Percentiles rank a stretch among this genome's conserved stretches.
Conservation (phyloP, 2,888 invertebrate genomes). For the Endotricha flammealis region DNA sequence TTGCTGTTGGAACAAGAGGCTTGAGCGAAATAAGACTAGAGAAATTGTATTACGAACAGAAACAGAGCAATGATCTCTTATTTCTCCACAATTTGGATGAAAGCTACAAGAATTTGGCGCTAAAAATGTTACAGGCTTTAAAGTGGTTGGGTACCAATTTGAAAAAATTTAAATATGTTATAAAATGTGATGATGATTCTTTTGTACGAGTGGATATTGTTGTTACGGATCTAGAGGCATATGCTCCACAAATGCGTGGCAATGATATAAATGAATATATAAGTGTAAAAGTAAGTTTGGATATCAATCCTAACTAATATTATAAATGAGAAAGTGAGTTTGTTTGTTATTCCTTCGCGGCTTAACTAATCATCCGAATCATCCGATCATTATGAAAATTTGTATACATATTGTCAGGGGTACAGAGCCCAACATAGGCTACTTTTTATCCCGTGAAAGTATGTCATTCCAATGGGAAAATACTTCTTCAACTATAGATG, state of each 20-base stretch:
- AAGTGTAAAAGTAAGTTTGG: conserved; percentile 49
- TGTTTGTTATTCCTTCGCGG: too few species aligned
- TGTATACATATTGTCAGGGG: too few species aligned
- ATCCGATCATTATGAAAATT: too few species aligned
- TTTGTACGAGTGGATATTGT: conserved; percentile 89
- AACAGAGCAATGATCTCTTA: conserved; percentile 84
- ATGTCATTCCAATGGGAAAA: too few species aligned
- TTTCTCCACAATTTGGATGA: conserved; percentile 86
- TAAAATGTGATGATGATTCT: conserved; percentile 98
- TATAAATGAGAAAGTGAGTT: too few species aligned
- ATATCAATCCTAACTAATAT: too few species aligned
- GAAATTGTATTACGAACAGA: conserved; percentile 75
- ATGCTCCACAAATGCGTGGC: conserved; percentile 66
- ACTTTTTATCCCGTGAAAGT: too few species aligned
- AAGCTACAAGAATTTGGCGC: conserved; percentile 86
- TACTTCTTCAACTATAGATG: too few species aligned
- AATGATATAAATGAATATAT: conserved; percentile 43
- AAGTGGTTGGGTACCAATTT: conserved; percentile 73
- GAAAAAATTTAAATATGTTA: conserved; percentile 80
- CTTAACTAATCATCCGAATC: too few species aligned
- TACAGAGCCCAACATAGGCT: too few species aligned
- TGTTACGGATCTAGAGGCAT: conserved; percentile 81
- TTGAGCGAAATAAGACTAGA: conserved; percentile 79
- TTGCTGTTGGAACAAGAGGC: conserved; percentile 74
- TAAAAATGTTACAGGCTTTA: conserved; percentile 85